Base-by-base conservation (phyloP, 2,113 vertebrate genomes). In the Indicator maculatus region DNA sequence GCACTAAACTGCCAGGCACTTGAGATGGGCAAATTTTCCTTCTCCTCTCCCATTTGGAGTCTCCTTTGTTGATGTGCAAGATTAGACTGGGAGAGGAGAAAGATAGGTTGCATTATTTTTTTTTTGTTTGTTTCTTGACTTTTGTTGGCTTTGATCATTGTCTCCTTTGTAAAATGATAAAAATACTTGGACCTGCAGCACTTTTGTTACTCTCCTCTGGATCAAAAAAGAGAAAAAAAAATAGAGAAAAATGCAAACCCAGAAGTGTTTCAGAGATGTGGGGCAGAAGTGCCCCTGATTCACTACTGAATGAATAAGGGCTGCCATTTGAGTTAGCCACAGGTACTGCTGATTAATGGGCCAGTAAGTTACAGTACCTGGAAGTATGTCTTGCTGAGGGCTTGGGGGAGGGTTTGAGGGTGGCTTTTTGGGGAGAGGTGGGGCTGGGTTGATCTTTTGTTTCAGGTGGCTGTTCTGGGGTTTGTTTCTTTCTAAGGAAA, bases 221-320 rank as follows among this genome's bases (percentile, higher is more conserved):
- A 89, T 84, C 67, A 86, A 94, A 95, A 95, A 95, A 90, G 96
- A 86, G 85, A 95, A 94, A 91, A 96, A 85, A 87, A 90, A 95
- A 83, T 24, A 85, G 96, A 95, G 88, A 96, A 85, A 87, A 96
- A 94, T 75, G 84, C 89, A 96, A 97, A 94, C 93, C 91, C 84
- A 92, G 94, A 96, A 97, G 95, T 95, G 94, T 96, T 97, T 98
- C 91, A 80, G 63, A 83, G 90, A 92, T 78, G 31, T 84, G 89
- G 93, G 96, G 89, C 96, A 80, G 86, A 60, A 80, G 19, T 96
- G 93, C 76, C 91, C 89, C 93, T 31, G 90, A 60, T 95, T 97
- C 98, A 97, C 97, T 97, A 96, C 97, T 97, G 96, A 97, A 96
- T 96, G 96, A 95, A 88, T 83, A 95, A 94, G 96, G 97, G 97